Conservation (phyloP, 2,113 vertebrate genomes). For the Zosterops hypoxanthus region DNA sequence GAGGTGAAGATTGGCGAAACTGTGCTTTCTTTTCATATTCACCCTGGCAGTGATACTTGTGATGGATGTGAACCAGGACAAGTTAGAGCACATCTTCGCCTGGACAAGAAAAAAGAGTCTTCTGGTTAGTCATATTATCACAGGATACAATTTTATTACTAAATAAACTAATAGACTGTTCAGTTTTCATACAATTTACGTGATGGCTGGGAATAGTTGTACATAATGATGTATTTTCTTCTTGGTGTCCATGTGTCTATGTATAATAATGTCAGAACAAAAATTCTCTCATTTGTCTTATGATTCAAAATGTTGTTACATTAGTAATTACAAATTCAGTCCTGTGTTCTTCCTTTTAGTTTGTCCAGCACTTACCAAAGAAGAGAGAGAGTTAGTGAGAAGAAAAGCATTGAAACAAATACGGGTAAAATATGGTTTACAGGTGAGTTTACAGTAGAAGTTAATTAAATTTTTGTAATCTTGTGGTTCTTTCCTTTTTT, state of each 20-base stretch:
- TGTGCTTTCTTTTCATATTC: conserved; percentile 96
- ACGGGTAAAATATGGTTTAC: conserved; percentile 95
- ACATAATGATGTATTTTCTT: not conserved
- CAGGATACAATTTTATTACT: not conserved
- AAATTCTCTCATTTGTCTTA: not conserved
- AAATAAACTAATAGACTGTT: not conserved
- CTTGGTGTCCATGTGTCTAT: not conserved
- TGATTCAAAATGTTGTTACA: not conserved
- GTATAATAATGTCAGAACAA: not conserved
- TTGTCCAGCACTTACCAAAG: conserved; percentile 83
- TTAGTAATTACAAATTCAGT: not conserved
- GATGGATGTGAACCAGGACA: conserved; percentile 98
- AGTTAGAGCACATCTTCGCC: conserved; percentile 93
- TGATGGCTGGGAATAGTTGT: not conserved
- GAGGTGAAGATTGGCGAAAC: conserved; percentile 98
- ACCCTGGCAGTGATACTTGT: conserved; percentile 92
- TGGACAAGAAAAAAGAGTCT: conserved; percentile 83
- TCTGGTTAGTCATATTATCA: conserved; percentile 73
- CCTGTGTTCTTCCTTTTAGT: conserved; percentile 62
- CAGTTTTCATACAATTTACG: not conserved
- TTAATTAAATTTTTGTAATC: not conserved
- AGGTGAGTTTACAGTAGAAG: conserved; percentile 77
- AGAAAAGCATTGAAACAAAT: conserved; percentile 95
- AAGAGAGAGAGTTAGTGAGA: conserved; percentile 90
- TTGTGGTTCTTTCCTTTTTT: not conserved